phyloP scores from a whole-genome alignment of 2,888 invertebrate species.

The Adelognathus sp. region DNA sequence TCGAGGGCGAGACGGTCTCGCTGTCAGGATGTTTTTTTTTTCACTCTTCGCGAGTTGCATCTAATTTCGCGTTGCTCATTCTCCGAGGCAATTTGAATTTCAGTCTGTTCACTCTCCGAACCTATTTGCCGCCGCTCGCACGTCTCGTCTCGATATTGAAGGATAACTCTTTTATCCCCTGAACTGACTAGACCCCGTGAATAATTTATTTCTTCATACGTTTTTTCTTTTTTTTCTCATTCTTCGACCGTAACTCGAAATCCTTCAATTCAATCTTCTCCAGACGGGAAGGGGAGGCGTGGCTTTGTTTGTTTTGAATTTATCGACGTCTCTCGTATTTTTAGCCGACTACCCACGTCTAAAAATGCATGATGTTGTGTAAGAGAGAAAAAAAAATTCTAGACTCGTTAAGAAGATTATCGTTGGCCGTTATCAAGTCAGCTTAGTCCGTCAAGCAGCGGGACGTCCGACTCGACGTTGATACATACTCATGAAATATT shows the following conservation, averaged over 20 bases:
- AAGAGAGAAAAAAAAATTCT: neutral
- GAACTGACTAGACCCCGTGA: neutral
- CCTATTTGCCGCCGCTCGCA: neutral
- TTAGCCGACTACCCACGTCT: neutral
- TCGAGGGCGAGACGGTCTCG: neutral
- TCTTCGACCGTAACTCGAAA: neutral
- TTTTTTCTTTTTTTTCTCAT: conserved; percentile 5
- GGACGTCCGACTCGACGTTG: neutral
- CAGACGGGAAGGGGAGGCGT: neutral
- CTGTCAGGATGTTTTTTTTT: neutral
- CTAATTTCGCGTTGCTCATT: conserved; percentile 26
- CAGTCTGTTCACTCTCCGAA: neutral
- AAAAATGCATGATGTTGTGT: neutral
- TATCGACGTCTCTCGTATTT: neutral
- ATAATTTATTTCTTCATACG: conserved; percentile 22
- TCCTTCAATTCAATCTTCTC: conserved; percentile 7
- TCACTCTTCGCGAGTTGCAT: conserved; percentile 20
- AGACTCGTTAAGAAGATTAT: neutral
- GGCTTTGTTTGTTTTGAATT: neutral
- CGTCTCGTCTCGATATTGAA: neutral
- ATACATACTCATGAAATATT: neutral
- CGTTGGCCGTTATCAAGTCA: neutral
- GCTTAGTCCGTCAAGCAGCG: neutral
- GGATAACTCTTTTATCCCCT: conserved; percentile 21
- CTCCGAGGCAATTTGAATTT: conserved; percentile 27